Base-by-base conservation (phyloP, 2,113 vertebrate genomes). In the Pachypanchax playfairii region DNA sequence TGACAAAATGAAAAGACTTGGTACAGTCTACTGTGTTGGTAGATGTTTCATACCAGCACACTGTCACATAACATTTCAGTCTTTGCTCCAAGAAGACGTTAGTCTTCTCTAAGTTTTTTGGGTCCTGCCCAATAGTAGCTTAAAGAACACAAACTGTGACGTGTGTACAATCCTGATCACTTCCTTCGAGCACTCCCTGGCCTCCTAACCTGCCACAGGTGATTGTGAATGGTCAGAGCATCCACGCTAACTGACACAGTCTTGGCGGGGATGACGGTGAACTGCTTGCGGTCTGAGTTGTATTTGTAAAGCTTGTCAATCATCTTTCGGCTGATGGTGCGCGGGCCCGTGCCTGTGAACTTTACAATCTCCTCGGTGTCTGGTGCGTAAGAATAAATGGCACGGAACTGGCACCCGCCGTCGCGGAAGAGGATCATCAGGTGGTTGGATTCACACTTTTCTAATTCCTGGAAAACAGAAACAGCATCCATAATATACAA, bases 221-320 rank as follows among this genome's bases (percentile, higher is more conserved):
- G 93, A 79, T 94, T 95, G 38, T 99, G 97, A 53, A 99, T 98
- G 1, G 96, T 98, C 46, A 99, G 91, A 0, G 97, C 97, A 2
- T 98, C 96, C 83, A 99, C 94, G 0, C 94, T 98, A 85, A 94
- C 97, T 0, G 97, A 98, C 91, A 99, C 95, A 43, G 92, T 94
- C 90, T 98, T 98, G 84, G 96, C 94, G 0, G 96, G 96, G 75
- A 99, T 98, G 81, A 94, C 71, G 0, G 83, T 98, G 52, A 99
- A 99, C 90, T 98, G 96, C 86, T 99, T 99, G 49, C 96, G 93
- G 91, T 98, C 97, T 0, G 96, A 98, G 84, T 94, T 98, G 90
- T 99, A 99, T 36, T 99, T 99, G 75, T 95, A 98, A 26, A 99
- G 92, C 63, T 94, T 98, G 86, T 99, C 97, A 1, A 98, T 94